phyloP scores from a whole-genome alignment of 2,113 vertebrate genomes.

The Prolemur simus region DNA sequence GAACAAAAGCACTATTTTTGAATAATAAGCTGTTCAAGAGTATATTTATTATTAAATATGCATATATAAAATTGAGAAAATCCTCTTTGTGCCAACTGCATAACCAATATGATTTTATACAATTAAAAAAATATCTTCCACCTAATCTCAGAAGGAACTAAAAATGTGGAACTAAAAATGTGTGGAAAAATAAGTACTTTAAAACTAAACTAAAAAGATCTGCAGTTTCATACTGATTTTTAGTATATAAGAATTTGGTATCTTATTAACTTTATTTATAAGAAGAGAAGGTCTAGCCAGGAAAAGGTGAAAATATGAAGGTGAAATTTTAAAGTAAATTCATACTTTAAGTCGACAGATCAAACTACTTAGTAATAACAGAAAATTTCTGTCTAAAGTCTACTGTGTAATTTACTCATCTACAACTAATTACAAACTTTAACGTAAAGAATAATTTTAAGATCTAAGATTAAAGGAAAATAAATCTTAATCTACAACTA shows the following conservation, averaged over 20 bases:
- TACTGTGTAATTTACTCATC: slow-evolving; percentile 39
- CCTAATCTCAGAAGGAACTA: slow-evolving; percentile 51
- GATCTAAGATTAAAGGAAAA: slow-evolving; percentile 50
- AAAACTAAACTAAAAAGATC: slow-evolving; percentile 33
- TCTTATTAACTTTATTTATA: slow-evolving; percentile 8
- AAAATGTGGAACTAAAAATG: too few relatives aligned
- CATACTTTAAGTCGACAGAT: slow-evolving; percentile 9
- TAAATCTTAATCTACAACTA: not conserved
- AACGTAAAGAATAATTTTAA: slow-evolving; percentile 37
- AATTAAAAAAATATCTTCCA: slow-evolving; percentile 53
- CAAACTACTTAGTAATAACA: not conserved
- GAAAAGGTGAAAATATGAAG: slow-evolving; percentile 38
- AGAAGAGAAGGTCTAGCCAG: not conserved
- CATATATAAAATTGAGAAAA: not conserved
- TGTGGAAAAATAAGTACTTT: slow-evolving; percentile 28
- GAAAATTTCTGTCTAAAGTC: slow-evolving; percentile 19
- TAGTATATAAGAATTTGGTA: not conserved
- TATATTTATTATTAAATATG: not conserved
- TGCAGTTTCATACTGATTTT: slow-evolving; percentile 27
- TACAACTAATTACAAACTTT: not conserved
- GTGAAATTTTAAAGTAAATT: slow-evolving; percentile 52
- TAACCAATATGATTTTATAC: slow-evolving; percentile 50
- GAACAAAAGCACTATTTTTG: slow-evolving; percentile 15
- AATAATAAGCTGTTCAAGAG: not conserved
- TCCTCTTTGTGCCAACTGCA: not conserved